Conservation (phyloP, 2,797 vertebrate species). For the Kryptopterus vitreolus region DNA sequence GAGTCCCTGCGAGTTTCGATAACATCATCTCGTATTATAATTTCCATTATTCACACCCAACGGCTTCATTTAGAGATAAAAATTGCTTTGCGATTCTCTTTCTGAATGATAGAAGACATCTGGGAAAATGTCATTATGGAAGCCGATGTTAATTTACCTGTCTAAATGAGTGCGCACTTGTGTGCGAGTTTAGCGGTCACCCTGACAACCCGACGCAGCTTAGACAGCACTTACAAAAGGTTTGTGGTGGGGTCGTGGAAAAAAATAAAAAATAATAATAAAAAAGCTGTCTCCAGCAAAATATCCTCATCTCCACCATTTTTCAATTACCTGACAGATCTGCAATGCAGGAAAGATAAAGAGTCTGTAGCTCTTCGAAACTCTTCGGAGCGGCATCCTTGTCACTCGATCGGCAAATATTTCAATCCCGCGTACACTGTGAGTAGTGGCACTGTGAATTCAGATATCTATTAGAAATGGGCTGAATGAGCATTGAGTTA, state of each 20-base stretch:
- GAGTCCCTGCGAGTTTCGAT: conserved; percentile 39
- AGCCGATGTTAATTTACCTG: conserved; percentile 48
- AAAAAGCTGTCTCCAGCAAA: conserved; percentile 57
- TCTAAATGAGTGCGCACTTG: conserved; percentile 33
- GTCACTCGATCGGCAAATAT: conserved; percentile 26
- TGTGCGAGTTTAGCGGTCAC: conserved; percentile 40
- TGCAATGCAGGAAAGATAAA: conserved; percentile 53
- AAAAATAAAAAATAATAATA: no score
- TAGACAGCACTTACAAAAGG: conserved; percentile 45
- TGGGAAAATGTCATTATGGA: conserved; percentile 46
- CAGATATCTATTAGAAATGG: not conserved
- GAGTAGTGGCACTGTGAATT: conserved; percentile 23
- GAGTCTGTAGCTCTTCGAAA: conserved; percentile 20
- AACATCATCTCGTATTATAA: conserved; percentile 47
- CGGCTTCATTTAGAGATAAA: conserved; percentile 51
- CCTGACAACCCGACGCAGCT: conserved; percentile 41
- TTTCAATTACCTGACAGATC: conserved; percentile 53
- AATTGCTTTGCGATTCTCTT: conserved; percentile 48
- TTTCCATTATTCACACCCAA: conserved; percentile 46
- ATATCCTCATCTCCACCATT: conserved; percentile 41
- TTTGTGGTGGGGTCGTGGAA: conserved; percentile 38
- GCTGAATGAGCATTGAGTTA: not conserved
- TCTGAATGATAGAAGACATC: conserved; percentile 50
- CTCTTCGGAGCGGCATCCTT: conserved; percentile 25
- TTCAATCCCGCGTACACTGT: conserved; percentile 1